These are phyloP conservation scores for Capricornis sumatraensis DNA, from an alignment of 2,113 vertebrate genomes.

Conservation along the genomic window DNA sequence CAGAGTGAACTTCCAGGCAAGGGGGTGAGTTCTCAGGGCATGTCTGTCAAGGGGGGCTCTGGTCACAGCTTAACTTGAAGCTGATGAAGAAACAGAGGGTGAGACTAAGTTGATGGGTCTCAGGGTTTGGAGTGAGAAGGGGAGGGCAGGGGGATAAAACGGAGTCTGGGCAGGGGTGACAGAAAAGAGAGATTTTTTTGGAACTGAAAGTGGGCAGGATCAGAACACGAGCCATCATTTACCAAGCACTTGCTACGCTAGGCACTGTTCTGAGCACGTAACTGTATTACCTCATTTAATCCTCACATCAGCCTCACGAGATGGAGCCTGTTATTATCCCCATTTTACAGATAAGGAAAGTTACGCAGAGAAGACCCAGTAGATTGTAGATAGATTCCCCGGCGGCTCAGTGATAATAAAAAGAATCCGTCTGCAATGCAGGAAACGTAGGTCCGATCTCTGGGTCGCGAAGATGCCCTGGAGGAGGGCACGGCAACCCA, in stretches of 20 bases:
- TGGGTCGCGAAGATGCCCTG: not conserved
- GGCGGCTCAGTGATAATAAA: not conserved
- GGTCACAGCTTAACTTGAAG: not conserved
- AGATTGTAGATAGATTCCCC: not conserved
- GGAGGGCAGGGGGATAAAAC: too few species aligned
- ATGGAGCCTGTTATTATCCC: not conserved
- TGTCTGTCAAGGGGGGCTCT: conserved; percentile 71
- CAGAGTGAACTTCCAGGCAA: conserved; percentile 64
- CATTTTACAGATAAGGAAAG: not conserved
- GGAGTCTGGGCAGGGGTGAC: not conserved
- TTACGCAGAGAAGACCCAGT: not conserved
- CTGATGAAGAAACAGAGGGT: not conserved
- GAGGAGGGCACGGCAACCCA: not conserved
- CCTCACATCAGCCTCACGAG: not conserved
- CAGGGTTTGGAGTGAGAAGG: too few species aligned
- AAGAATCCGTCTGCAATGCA: not conserved
- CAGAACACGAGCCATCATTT: not conserved
- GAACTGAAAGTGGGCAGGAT: not conserved
- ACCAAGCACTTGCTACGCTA: not conserved
- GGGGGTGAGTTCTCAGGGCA: conserved; percentile 84
- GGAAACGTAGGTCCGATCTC: not conserved
- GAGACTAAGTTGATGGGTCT: not conserved
- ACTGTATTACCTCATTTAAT: not conserved
- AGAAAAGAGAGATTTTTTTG: not conserved
- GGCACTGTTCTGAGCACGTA: not conserved